Base-by-base conservation (phyloP, 2,888 invertebrate species). In the Platycheirus rosarum region DNA sequence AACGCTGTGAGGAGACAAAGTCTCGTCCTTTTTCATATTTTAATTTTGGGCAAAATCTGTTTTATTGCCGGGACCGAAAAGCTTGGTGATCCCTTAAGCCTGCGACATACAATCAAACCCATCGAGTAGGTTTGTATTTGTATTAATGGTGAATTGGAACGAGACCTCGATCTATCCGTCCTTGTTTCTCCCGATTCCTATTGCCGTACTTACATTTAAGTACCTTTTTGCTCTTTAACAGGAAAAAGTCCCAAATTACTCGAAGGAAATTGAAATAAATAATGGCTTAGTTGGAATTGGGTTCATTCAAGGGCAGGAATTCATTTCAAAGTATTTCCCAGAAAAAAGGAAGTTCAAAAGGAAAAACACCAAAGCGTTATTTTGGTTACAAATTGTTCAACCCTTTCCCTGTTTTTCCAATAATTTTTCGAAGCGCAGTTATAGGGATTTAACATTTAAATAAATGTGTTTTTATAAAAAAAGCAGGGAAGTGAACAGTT, bases 161-260 rank as follows among this genome's bases (percentile, higher is more conserved):
- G 57, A 55, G 57, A 60, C 26, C 11, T 42, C 26, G 16, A 14
- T 3, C 26, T 57, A n/a, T 23, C 26, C 9, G 26, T 20, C n/a
- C n/a, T n/a, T n/a, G n/a, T n/a, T n/a, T n/a, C n/a, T n/a, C n/a
- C n/a, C n/a, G n/a, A n/a, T n/a, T n/a, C n/a, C n/a, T n/a, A n/a
- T n/a, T n/a, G n/a, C n/a, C n/a, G 20, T 57, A 14, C 57, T 60
- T 60, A 29, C 18, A 44, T 60, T 44, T 60, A 60, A 44, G 44
- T 42, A 60, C 26, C 29, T 42, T 44, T 29, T 18, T 8, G 5
- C 4, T 26, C 20, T 44, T 13, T 11, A 11, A 44, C 48, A 20
- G 2, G 11, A n/a, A 60, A 60, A 60, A 29, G 42, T 44, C 60
- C 44, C 26, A 60, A 60, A 60, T n/a, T 42, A 60, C 44, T 60